phyloP scores from a whole-genome alignment of 2,113 vertebrate genomes.

The Forbesichthys agassizii region DNA sequence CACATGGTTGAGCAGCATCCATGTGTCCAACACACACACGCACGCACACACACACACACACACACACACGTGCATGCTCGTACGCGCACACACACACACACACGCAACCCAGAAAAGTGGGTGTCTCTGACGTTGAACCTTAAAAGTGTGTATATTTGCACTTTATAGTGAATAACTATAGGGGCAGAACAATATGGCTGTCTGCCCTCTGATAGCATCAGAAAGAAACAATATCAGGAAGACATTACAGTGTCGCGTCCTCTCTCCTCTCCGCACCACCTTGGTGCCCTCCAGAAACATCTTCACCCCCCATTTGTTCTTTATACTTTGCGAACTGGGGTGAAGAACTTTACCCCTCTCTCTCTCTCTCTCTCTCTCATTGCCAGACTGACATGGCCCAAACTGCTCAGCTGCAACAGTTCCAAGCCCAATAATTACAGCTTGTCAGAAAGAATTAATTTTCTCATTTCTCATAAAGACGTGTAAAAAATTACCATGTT shows the following conservation, averaged over 20 bases:
- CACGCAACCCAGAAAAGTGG: constrained; percentile 9
- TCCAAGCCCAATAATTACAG: constrained; percentile 99
- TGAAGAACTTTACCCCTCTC: not conserved
- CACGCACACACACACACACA: constrained; percentile 4
- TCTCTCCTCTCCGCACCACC: constrained; percentile 13
- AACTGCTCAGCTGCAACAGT: constrained; percentile 99
- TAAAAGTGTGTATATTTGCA: constrained; percentile 43
- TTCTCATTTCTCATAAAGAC: constrained; percentile 99
- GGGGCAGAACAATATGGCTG: too few relatives aligned
- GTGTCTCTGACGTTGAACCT: constrained; percentile 29
- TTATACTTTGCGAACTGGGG: too few relatives aligned
- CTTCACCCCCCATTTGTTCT: constrained; percentile 57
- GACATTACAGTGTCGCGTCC: not conserved
- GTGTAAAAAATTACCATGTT: constrained; percentile 99
- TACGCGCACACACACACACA: not conserved
- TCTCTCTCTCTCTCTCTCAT: constrained; percentile 69
- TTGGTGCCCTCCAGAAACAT: constrained; percentile 32
- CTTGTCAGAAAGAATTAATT: constrained; percentile 99
- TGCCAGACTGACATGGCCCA: constrained; percentile 93
- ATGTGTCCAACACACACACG: not conserved
- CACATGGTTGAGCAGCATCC: constrained; percentile 19
- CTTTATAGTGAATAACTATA: too few relatives aligned
- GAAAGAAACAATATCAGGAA: too few relatives aligned
- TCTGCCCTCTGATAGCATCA: too few relatives aligned
- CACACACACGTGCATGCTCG: constrained; percentile 22